Percentiles rank a stretch among this genome's conserved stretches.
These are phyloP conservation scores for Schizopygopsis pylzovi DNA, from an alignment of 2,797 vertebrate genomes.

Conservation along the genomic window DNA sequence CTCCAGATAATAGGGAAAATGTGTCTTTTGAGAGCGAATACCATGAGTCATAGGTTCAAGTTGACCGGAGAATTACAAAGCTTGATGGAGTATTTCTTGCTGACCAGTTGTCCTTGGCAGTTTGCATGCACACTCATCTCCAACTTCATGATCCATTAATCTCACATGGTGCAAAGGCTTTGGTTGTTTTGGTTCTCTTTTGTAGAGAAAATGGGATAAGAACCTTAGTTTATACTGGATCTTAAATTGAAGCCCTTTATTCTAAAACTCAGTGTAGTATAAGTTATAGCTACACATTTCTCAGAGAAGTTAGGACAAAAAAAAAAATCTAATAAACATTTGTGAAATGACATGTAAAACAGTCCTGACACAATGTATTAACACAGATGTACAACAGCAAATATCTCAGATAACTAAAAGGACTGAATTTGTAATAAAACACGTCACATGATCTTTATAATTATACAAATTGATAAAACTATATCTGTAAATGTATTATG, in stretches of 20 bases:
- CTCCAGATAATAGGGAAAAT: slow-evolving; percentile 34
- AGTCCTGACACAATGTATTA: not conserved
- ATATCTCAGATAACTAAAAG: not conserved
- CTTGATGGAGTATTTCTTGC: slow-evolving; percentile 18
- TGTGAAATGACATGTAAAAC: not conserved
- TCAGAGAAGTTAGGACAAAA: not conserved
- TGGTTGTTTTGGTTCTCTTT: slow-evolving; percentile 11
- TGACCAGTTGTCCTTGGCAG: slow-evolving; percentile 29
- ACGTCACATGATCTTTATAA: not conserved
- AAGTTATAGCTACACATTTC: not conserved
- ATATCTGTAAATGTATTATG: not conserved
- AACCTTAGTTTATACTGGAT: not conserved
- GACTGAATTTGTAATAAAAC: not conserved
- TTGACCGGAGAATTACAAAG: not conserved
- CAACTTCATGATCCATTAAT: slow-evolving; percentile 32
- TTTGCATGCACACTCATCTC: slow-evolving; percentile 21
- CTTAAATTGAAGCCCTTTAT: not conserved
- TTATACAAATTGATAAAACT: slow-evolving; percentile 4
- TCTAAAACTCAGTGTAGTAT: not conserved
- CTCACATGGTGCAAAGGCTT: not conserved
- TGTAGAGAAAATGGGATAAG: not conserved
- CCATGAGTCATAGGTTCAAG: slow-evolving; percentile 14
- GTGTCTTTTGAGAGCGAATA: slow-evolving; percentile 5
- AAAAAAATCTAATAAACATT: not conserved
- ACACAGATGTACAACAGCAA: not conserved